Percentiles rank a stretch among this genome's conserved stretches.
phyloP scores from a whole-genome alignment of 2,888 invertebrate species.

The Dichetophora obliterata region DNA sequence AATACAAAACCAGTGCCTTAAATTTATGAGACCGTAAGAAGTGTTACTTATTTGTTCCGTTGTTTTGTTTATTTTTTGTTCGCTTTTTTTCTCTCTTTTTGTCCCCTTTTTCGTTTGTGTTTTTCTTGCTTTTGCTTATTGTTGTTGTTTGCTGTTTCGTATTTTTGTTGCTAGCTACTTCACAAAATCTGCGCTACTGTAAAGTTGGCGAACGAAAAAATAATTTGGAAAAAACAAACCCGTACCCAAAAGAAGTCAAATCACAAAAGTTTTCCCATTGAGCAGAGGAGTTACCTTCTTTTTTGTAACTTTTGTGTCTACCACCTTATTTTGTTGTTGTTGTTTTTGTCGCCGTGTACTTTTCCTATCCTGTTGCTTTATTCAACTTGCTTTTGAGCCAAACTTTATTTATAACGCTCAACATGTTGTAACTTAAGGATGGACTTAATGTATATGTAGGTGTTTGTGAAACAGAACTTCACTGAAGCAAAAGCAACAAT shows the following conservation, averaged over 20 bases:
- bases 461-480: too few relatives aligned
- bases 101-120: not conserved
- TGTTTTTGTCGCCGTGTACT: not conserved
- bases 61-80: not conserved
- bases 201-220: constrained; percentile 23
- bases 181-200: too few relatives aligned
- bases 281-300: constrained; percentile 44
- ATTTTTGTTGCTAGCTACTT: not conserved
- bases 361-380: not conserved
- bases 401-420: too few relatives aligned
- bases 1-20: constrained; percentile 1
- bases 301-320: not conserved
- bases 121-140: constrained; percentile 16
- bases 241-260: constrained; percentile 41
- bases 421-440: too few relatives aligned
- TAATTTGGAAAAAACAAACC: constrained; percentile 27
- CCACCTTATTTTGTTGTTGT: not conserved
- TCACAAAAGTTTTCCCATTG: constrained; percentile 62
- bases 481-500: too few relatives aligned
- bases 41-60: constrained; percentile 17
- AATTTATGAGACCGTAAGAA: constrained; percentile 45
- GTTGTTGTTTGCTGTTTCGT: not conserved
- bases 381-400: not conserved
- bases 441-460: too few relatives aligned
- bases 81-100: not conserved